Evolutionary conservation across 2,888 invertebrate genomes (phyloP).

Genomic region (Polydesmus complanatus): DNA sequence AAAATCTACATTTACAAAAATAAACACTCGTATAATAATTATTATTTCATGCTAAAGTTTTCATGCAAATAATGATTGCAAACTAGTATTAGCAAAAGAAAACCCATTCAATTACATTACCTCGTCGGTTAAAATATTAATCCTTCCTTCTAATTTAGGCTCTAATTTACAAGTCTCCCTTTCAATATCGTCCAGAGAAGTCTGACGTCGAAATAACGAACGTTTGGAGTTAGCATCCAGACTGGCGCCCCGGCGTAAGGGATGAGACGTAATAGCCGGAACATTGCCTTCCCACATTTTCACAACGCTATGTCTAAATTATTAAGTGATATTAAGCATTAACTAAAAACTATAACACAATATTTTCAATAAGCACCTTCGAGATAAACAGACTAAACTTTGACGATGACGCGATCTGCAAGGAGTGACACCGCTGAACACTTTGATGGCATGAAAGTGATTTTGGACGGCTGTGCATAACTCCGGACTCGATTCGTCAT

Average conservation of each 20-base stretch:
- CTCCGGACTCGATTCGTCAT: conserved; percentile 73
- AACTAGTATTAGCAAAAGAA: not conserved
- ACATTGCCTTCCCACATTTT: conserved; percentile 55
- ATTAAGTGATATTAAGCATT: not conserved
- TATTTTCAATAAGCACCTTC: conserved; percentile 48
- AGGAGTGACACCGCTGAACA: conserved; percentile 53
- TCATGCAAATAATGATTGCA: too few relatives aligned
- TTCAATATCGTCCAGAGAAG: conserved; percentile 55
- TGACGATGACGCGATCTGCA: conserved; percentile 60
- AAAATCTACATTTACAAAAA: not conserved
- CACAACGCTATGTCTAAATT: conserved; percentile 49
- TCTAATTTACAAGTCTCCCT: conserved; percentile 65
- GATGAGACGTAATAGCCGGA: conserved; percentile 16
- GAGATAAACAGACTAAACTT: conserved; percentile 65
- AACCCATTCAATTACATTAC: conserved; percentile 36
- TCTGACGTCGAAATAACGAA: conserved; percentile 24
- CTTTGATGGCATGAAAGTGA: conserved; percentile 74
- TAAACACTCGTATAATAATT: not conserved
- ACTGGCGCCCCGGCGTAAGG: conserved; percentile 22
- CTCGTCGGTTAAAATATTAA: conserved; percentile 58
- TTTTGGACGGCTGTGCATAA: conserved; percentile 72
- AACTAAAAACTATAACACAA: not conserved
- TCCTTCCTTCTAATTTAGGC: conserved; percentile 67
- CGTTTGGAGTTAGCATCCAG: conserved; percentile 22
- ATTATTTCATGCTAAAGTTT: not conserved